phyloP scores from a whole-genome alignment of 2,797 vertebrate species.

The Enteromius trimaculatus region DNA sequence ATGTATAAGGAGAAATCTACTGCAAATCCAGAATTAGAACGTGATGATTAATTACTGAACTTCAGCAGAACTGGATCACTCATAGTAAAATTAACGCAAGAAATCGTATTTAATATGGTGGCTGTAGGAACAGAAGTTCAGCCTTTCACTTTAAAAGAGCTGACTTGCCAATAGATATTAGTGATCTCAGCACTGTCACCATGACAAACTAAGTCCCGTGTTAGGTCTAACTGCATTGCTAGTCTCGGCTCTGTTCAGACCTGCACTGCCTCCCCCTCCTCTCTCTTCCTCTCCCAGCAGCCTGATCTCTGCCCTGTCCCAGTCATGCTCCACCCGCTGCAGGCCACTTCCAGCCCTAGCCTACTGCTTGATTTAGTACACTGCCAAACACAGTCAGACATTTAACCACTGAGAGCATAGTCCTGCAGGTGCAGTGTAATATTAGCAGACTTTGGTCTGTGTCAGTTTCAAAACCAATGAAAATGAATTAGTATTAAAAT shows the following conservation, averaged over 20 bases:
- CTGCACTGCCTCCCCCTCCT: conserved; percentile 43
- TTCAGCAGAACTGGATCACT: neutral
- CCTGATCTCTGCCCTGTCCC: conserved; percentile 25
- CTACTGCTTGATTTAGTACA: conserved; percentile 1
- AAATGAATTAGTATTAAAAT: neutral
- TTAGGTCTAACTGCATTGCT: conserved; percentile 23
- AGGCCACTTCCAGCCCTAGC: conserved; percentile 23
- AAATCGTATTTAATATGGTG: neutral
- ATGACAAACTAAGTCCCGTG: neutral
- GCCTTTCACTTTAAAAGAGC: conserved; percentile 22
- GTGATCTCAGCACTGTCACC: conserved; percentile 2
- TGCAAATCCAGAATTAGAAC: neutral
- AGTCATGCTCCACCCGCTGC: conserved; percentile 20
- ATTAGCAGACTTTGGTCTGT: conserved; percentile 22
- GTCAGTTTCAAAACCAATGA: neutral
- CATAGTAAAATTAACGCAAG: neutral
- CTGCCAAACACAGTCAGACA: conserved; percentile 8
- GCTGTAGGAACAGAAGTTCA: neutral
- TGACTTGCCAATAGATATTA: no score
- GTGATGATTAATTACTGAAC: neutral
- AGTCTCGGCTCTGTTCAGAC: conserved; percentile 38
- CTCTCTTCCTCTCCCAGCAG: conserved; percentile 52
- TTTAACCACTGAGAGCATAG: conserved; percentile 13
- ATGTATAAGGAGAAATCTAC: neutral
- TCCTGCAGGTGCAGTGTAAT: conserved; percentile 31